Conservation (phyloP, 1,140 invertebrate genomes). For the Formica exsecta region DNA sequence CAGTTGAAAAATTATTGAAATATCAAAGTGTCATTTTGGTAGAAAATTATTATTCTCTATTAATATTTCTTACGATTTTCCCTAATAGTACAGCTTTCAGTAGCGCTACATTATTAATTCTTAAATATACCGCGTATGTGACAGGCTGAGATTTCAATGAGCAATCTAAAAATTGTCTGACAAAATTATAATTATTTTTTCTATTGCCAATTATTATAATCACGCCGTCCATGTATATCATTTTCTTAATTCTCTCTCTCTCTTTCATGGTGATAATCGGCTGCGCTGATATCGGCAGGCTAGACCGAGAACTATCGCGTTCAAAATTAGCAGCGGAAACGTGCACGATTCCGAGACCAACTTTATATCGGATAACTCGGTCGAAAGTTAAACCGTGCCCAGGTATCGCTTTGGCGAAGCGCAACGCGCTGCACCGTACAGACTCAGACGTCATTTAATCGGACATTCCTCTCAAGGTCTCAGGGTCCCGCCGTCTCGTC, state of each 20-base stretch:
- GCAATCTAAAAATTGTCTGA: background rate
- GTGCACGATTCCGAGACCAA: slow-evolving; percentile 25
- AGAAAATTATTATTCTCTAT: background rate
- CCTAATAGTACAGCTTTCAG: too few species aligned
- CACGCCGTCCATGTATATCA: background rate
- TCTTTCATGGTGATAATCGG: background rate
- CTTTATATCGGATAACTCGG: slow-evolving; percentile 51
- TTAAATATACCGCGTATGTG: too few species aligned
- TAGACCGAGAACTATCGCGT: slow-evolving; percentile 25
- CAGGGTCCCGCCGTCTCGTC: slow-evolving; percentile 64
- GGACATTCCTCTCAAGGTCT: slow-evolving; percentile 75
- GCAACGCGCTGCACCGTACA: background rate
- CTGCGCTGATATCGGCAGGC: background rate
- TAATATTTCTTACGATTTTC: background rate
- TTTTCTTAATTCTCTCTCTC: slow-evolving; percentile 5
- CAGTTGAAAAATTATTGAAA: background rate
- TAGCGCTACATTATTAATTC: too few species aligned
- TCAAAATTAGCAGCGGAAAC: slow-evolving; percentile 53
- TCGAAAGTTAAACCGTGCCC: slow-evolving; percentile 53
- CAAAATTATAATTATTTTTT: slow-evolving; percentile 4
- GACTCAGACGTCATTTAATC: slow-evolving; percentile 73
- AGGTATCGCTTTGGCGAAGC: slow-evolving; percentile 26
- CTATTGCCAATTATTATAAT: background rate
- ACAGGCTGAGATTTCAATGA: background rate
- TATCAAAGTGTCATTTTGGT: background rate